These are phyloP conservation scores for Montipora sp. DNA, from an alignment of 64 coral and sea anemone species.

Conservation along the genomic window DNA sequence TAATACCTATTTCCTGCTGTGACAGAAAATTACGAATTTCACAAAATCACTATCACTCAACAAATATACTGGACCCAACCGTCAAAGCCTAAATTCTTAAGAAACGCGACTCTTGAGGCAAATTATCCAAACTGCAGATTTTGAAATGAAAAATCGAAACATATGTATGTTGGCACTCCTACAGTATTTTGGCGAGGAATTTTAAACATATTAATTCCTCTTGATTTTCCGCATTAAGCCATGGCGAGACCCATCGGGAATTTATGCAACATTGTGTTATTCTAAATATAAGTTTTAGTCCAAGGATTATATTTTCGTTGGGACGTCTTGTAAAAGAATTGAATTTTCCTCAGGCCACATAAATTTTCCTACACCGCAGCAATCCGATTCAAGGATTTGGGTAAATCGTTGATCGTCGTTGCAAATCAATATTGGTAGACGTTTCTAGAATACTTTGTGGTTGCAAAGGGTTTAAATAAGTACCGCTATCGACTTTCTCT, in stretches of 20 bases:
- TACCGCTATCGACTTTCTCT: neutral
- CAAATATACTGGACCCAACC: too few relatives aligned
- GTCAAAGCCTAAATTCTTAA: neutral
- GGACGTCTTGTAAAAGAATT: neutral
- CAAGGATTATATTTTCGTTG: neutral
- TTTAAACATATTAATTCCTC: constrained; percentile 16
- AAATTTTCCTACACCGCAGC: too few relatives aligned
- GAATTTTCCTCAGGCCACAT: too few relatives aligned
- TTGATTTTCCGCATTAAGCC: neutral
- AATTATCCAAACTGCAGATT: neutral
- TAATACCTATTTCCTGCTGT: neutral
- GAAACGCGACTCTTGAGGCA: too few relatives aligned
- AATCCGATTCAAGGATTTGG: neutral
- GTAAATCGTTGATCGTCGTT: neutral
- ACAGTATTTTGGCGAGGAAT: neutral
- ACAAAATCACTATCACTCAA: too few relatives aligned
- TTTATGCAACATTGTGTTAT: neutral
- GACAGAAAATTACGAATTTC: neutral
- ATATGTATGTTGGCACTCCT: neutral
- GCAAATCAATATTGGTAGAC: neutral
- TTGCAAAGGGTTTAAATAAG: neutral
- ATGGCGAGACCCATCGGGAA: neutral
- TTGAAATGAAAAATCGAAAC: neutral
- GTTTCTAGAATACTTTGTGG: neutral
- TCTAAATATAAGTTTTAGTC: neutral